Percentiles rank a stretch among this genome's conserved stretches.
Conservation (phyloP, 37 sponge, comb jelly and placozoan species). For the Geodia barretti region DNA sequence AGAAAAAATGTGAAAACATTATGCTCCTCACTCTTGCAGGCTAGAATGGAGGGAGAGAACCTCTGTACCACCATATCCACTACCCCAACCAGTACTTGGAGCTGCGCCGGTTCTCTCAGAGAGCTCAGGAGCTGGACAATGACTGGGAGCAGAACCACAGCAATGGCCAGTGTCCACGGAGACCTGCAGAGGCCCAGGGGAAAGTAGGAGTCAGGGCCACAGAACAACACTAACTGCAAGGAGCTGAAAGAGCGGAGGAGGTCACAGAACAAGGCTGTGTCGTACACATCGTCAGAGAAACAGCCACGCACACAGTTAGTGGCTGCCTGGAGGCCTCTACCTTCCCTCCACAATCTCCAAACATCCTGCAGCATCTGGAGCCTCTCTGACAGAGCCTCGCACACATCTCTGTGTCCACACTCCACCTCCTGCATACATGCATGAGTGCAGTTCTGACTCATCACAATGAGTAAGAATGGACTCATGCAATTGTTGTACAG, state of each 20-base stretch:
- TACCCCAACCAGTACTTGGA: background rate
- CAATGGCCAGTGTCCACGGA: slow-evolving; percentile 54
- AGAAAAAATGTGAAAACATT: background rate
- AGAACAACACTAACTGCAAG: slow-evolving; percentile 22
- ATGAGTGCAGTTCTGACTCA: background rate
- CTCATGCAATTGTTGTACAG: background rate
- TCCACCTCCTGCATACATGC: background rate
- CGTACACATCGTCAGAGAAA: slow-evolving; percentile 12
- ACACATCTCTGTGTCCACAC: no score
- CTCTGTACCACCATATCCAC: slow-evolving; percentile 17
- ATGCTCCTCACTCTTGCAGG: slow-evolving; percentile 11
- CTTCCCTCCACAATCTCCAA: slow-evolving; percentile 25
- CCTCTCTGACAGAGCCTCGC: no score
- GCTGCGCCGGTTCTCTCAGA: slow-evolving; percentile 10
- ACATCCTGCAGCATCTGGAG: slow-evolving; percentile 39
- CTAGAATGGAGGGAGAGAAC: slow-evolving; percentile 30
- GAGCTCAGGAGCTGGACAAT: slow-evolving; percentile 16
- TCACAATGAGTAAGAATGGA: background rate
- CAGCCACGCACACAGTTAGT: slow-evolving; percentile 37
- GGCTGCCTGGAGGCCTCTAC: slow-evolving; percentile 50
- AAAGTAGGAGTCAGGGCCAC: background rate
- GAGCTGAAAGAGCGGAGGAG: slow-evolving; percentile 17
- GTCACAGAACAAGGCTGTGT: slow-evolving; percentile 23
- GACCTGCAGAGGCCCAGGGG: slow-evolving; percentile 10
- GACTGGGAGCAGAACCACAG: slow-evolving; percentile 39